Evolutionary conservation across 92 coral and sea anemone species (phyloP).

Genomic region (Heteractis magnifica): DNA sequence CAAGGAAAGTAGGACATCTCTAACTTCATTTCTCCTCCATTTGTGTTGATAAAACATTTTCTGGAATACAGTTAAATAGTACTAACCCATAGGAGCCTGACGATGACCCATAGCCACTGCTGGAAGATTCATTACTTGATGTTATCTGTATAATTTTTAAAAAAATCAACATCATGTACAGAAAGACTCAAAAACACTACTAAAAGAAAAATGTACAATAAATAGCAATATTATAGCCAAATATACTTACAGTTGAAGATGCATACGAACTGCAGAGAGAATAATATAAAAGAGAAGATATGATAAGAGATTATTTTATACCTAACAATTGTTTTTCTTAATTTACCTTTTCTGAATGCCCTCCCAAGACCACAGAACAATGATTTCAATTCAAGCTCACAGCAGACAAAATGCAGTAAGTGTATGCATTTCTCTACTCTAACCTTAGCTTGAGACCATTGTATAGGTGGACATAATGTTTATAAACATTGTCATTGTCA

Average conservation of each 20-base stretch:
- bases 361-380: background rate
- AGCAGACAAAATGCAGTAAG: too few species aligned
- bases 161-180: background rate
- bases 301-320: too few species aligned
- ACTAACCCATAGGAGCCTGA: slow-evolving; percentile 47
- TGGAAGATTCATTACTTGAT: slow-evolving; percentile 46
- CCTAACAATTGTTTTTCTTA: too few species aligned
- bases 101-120: slow-evolving; percentile 25
- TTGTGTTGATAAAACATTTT: too few species aligned
- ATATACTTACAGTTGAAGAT: slow-evolving; percentile 81
- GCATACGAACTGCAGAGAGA: slow-evolving; percentile 66
- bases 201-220: background rate
- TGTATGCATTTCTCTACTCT: too few species aligned
- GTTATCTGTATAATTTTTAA: slow-evolving; percentile 32
- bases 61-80: background rate
- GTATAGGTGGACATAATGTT: too few species aligned
- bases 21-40: too few species aligned
- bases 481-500: too few species aligned
- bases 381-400: background rate
- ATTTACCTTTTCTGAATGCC: too few species aligned
- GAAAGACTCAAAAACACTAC: background rate
- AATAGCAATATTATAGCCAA: background rate
- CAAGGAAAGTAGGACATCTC: too few species aligned
- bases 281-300: background rate
- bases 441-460: too few species aligned